A percentile compares a stretch with the other conserved stretches of the same genome.
These are phyloP conservation scores for Jordanella pulchra DNA, from an alignment of 2,797 vertebrate species.

Conservation along the genomic window DNA sequence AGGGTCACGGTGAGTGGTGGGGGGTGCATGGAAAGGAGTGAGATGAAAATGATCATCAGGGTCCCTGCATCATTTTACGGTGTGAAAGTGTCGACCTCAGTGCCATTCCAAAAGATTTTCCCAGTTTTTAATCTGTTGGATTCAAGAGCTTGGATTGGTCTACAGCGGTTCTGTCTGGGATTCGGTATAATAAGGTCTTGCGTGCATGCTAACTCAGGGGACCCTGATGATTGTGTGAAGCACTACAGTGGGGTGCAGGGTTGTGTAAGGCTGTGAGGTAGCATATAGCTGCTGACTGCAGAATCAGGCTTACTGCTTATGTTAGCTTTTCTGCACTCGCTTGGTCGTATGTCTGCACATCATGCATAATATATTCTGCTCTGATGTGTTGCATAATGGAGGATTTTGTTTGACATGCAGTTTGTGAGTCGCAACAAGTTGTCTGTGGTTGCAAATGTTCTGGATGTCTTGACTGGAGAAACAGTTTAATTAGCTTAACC, in stretches of 20 bases:
- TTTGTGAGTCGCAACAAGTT: background rate
- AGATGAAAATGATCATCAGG: conserved; percentile 35
- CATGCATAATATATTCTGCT: conserved; percentile 5
- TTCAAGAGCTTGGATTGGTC: conserved; percentile 1
- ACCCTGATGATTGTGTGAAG: conserved; percentile 54
- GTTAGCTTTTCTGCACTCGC: conserved; percentile 38
- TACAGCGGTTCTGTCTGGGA: conserved; percentile 1
- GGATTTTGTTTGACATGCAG: conserved; percentile 5
- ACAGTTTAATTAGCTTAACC: conserved; percentile 30
- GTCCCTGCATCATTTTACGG: conserved; percentile 35
- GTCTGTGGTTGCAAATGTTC: conserved; percentile 4
- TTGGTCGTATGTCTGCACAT: conserved; percentile 15
- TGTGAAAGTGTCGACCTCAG: background rate
- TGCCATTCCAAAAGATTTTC: background rate
- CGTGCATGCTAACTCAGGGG: conserved; percentile 26
- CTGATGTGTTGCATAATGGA: background rate
- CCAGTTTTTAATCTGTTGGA: background rate
- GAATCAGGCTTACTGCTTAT: conserved; percentile 51
- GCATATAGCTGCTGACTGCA: conserved; percentile 61
- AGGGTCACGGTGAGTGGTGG: conserved; percentile 68
- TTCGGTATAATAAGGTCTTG: conserved; percentile 40
- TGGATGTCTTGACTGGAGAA: conserved; percentile 7
- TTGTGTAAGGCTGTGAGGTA: conserved; percentile 4
- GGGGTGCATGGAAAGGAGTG: conserved; percentile 6
- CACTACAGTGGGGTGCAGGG: conserved; percentile 56